These are phyloP conservation scores for Thymelicus lineola DNA, from an alignment of 2,888 invertebrate species.

Conservation along the genomic window DNA sequence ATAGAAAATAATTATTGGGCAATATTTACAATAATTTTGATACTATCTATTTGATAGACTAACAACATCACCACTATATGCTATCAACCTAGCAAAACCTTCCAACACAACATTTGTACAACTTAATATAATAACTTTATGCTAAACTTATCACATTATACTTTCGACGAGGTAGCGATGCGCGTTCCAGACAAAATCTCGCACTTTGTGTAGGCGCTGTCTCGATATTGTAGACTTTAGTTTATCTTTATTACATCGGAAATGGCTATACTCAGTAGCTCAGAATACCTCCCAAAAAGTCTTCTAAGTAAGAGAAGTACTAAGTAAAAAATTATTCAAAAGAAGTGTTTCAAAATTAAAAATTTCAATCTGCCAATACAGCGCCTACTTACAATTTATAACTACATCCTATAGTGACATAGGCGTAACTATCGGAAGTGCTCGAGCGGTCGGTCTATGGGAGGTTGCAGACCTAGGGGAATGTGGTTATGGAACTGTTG, in stretches of 20 bases:
- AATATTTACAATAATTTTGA: slow-evolving; percentile 53
- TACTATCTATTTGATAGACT: neutral
- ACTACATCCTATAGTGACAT: slow-evolving; percentile 39
- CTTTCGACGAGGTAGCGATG: slow-evolving; percentile 48
- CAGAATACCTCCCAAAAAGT: too few species aligned
- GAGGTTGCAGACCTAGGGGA: slow-evolving; percentile 75
- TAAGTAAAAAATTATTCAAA: too few species aligned
- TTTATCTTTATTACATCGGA: too few species aligned
- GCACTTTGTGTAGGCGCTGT: slow-evolving; percentile 28
- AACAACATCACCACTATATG: slow-evolving; percentile 10
- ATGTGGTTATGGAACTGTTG: slow-evolving; percentile 76
- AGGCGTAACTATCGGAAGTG: slow-evolving; percentile 66
- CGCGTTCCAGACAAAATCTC: slow-evolving; percentile 38
- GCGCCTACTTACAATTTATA: slow-evolving; percentile 26
- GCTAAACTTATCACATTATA: slow-evolving; percentile 50
- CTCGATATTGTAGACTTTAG: neutral
- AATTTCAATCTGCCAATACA: neutral
- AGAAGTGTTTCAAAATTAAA: neutral
- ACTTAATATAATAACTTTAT: slow-evolving; percentile 3
- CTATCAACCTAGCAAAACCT: slow-evolving; percentile 1
- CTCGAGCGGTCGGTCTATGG: slow-evolving; percentile 75
- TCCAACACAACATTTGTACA: slow-evolving; percentile 35
- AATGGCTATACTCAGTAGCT: too few species aligned
- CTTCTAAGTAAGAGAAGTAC: too few species aligned
- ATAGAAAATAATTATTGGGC: slow-evolving; percentile 56